These are phyloP conservation scores for Caenorhabditis inopinata DNA, from an alignment of 1,140 invertebrate genomes.

Conservation along the genomic window DNA sequence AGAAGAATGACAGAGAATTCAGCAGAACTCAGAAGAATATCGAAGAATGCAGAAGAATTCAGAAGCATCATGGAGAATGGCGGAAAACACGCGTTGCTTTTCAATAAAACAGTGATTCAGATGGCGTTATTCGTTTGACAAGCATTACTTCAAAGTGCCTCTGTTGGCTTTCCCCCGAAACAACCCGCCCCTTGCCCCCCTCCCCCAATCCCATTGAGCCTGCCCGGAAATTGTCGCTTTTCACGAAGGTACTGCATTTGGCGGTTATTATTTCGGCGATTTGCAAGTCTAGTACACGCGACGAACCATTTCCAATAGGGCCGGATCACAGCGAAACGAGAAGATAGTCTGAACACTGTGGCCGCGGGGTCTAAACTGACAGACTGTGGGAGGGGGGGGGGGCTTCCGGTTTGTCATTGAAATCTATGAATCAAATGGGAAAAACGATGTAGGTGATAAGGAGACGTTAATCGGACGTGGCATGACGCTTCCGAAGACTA, in stretches of 20 bases:
- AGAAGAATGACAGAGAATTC: too few species aligned
- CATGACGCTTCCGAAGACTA: background rate
- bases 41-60: too few species aligned
- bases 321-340: background rate
- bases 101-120: too few species aligned
- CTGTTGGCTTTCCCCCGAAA: background rate
- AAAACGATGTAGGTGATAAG: background rate
- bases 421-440: slow-evolving; percentile 15
- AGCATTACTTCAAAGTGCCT: background rate
- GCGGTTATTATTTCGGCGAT: background rate
- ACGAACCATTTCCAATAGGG: too few species aligned
- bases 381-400: too few species aligned
- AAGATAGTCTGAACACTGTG: background rate
- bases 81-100: too few species aligned
- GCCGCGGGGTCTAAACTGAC: too few species aligned
- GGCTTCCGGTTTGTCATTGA: slow-evolving; percentile 27
- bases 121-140: too few species aligned
- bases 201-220: background rate
- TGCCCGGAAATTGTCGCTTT: slow-evolving; percentile 11
- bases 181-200: too few species aligned
- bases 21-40: too few species aligned
- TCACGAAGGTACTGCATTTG: background rate
- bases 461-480: slow-evolving; percentile 6
- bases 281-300: too few species aligned
- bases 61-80: too few species aligned